Evolutionary conservation across 2,797 vertebrate genomes (phyloP).

Genomic region (Lerista edwardsae): DNA sequence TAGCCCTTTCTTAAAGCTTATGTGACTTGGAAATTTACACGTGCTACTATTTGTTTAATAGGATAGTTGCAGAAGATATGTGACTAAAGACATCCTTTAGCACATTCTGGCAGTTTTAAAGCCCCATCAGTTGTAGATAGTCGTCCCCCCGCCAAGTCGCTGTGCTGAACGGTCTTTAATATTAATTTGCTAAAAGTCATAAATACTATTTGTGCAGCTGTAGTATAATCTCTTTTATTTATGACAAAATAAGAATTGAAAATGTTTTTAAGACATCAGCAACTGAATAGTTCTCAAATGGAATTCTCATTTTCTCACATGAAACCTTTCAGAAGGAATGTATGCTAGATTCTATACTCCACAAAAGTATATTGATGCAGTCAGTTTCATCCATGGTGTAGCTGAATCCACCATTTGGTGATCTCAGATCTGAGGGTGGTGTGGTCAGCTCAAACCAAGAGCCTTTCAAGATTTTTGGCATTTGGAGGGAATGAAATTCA

Average conservation of each 20-base stretch:
- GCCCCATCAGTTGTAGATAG: constrained; percentile 2
- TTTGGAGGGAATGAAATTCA: neutral
- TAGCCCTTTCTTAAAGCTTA: neutral
- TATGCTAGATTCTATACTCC: neutral
- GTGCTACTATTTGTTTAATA: neutral
- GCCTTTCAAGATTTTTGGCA: neutral
- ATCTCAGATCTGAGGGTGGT: neutral
- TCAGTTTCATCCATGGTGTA: neutral
- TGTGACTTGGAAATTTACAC: constrained; percentile 5
- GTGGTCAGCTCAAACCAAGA: neutral
- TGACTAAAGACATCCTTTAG: neutral
- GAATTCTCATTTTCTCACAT: constrained; percentile 15
- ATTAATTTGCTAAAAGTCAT: constrained; percentile 42
- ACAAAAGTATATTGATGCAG: neutral
- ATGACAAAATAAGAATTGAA: constrained; percentile 23
- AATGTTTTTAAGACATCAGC: constrained; percentile 19
- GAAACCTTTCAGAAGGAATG: constrained; percentile 21
- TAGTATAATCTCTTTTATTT: constrained; percentile 30
- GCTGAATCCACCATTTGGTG: neutral
- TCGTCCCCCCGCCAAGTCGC: constrained; percentile 27
- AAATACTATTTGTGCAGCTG: constrained; percentile 40
- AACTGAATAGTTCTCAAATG: neutral
- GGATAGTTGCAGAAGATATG: constrained; percentile 2
- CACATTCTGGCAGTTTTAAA: constrained; percentile 5
- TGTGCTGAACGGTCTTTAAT: constrained; percentile 37